Evolutionary conservation across 2,888 invertebrate species (phyloP).

Genomic region (Cerceris ruficornis): DNA sequence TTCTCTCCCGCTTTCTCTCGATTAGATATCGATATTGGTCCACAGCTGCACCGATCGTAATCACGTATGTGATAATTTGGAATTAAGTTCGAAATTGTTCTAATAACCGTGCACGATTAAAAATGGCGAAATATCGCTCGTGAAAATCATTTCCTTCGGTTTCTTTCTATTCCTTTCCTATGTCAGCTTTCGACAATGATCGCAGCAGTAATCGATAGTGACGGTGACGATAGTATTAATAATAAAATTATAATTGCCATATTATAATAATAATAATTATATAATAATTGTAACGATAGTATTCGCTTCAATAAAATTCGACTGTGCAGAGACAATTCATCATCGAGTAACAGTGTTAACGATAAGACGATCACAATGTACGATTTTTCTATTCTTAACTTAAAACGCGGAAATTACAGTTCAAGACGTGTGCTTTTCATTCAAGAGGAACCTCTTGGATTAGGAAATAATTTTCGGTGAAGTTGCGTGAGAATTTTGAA

Average conservation of each 20-base stretch:
- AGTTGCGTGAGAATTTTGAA: too few species aligned
- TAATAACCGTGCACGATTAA: slow-evolving; percentile 3
- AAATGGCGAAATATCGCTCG: background rate
- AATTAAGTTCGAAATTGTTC: slow-evolving; percentile 2
- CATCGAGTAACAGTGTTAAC: slow-evolving; percentile 58
- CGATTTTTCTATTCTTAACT: slow-evolving; percentile 51
- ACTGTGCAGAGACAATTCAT: slow-evolving; percentile 54
- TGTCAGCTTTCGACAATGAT: slow-evolving; percentile 42
- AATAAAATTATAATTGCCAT: slow-evolving; percentile 17
- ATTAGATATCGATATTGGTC: slow-evolving; percentile 1
- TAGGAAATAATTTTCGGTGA: too few species aligned
- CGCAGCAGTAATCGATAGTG: slow-evolving; percentile 42
- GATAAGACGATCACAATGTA: slow-evolving; percentile 57
- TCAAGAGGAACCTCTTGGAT: background rate
- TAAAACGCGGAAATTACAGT: slow-evolving; percentile 41
- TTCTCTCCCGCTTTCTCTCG: background rate
- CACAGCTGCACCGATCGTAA: slow-evolving; percentile 31
- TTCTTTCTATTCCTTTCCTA: slow-evolving; percentile 7
- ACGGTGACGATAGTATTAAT: slow-evolving; percentile 46
- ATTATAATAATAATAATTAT: slow-evolving; percentile 39
- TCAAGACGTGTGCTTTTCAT: slow-evolving; percentile 23
- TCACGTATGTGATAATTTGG: slow-evolving; percentile 5
- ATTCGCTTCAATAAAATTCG: slow-evolving; percentile 55
- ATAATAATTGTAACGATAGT: slow-evolving; percentile 53
- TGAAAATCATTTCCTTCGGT: background rate